Evolutionary conservation across 2,797 vertebrate genomes (phyloP).

Genomic region (Rallus crepitans): DNA sequence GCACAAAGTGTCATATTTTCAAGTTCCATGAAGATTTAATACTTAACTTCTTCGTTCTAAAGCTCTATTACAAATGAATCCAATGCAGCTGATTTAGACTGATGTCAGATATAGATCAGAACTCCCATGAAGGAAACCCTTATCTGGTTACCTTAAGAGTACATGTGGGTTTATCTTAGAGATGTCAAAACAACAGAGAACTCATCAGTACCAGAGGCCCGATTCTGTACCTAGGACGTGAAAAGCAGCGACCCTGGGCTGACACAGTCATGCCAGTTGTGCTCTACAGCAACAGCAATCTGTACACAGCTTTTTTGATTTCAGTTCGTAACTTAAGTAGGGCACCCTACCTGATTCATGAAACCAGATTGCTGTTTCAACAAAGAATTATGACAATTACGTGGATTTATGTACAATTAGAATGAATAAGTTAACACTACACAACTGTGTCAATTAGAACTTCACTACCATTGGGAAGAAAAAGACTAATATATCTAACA

Average conservation of each 20-base stretch:
- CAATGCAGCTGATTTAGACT: background rate
- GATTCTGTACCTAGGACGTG: background rate
- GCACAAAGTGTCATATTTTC: background rate
- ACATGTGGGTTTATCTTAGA: background rate
- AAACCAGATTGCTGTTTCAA: background rate
- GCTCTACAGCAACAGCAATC: background rate
- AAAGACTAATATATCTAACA: background rate
- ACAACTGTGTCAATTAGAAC: background rate
- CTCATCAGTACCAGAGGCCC: background rate
- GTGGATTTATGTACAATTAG: background rate
- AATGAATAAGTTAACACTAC: background rate
- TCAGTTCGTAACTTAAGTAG: background rate
- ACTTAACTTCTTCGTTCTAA: background rate
- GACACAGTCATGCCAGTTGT: background rate
- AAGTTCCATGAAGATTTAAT: background rate
- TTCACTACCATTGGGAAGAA: background rate
- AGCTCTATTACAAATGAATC: background rate
- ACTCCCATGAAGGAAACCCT: background rate
- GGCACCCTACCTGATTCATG: background rate
- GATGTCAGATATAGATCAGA: background rate
- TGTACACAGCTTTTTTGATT: background rate
- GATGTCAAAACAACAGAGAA: background rate
- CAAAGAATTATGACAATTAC: background rate
- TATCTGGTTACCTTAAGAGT: background rate
- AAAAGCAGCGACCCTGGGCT: background rate